phyloP scores from a whole-genome alignment of 2,797 vertebrate genomes.

The Merluccius polli region DNA sequence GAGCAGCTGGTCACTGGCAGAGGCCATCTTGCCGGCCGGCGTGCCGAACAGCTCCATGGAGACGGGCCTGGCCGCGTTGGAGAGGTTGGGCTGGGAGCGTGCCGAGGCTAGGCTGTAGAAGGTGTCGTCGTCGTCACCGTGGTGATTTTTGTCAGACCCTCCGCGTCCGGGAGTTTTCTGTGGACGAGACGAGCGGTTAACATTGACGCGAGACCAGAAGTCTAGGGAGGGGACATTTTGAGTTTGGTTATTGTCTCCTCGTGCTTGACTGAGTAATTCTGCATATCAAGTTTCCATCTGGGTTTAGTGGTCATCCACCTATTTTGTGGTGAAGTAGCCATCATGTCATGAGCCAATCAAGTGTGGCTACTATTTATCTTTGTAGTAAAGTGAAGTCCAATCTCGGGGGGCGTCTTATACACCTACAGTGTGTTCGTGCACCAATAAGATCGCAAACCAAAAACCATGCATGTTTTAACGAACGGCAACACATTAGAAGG shows the following conservation, averaged over 20 bases:
- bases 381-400: no score
- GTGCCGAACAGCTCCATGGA: slow-evolving; percentile 67
- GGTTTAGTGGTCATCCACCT: no score
- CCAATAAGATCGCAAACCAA: background rate
- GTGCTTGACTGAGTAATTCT: no score
- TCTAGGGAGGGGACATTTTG: background rate
- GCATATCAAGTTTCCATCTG: no score
- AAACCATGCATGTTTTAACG: background rate
- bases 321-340: no score
- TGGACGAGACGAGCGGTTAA: slow-evolving; percentile 14
- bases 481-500: background rate
- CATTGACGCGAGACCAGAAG: background rate
- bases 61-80: slow-evolving; percentile 44
- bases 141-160: background rate
- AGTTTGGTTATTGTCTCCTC: background rate
- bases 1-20: slow-evolving; percentile 69
- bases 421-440: background rate
- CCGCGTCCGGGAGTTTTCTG: slow-evolving; percentile 68
- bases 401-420: background rate
- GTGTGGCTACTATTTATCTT: no score
- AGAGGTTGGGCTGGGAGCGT: slow-evolving; percentile 66
- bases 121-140: slow-evolving; percentile 55
- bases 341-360: no score
- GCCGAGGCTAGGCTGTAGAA: slow-evolving; percentile 75
- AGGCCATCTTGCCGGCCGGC: slow-evolving; percentile 27